Conservation (phyloP, 2,888 invertebrate genomes). For the Lobophora halterata region DNA sequence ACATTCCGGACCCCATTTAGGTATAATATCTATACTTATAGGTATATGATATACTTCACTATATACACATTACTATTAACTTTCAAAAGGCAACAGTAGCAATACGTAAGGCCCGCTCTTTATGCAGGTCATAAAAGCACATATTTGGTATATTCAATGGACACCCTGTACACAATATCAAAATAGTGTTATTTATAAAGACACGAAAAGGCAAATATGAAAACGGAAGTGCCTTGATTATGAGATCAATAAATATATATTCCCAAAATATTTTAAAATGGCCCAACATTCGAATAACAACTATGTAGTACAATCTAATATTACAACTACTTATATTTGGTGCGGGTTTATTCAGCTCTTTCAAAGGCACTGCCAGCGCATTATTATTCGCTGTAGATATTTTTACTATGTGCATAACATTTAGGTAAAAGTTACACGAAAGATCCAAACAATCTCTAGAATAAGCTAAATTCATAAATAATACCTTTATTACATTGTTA, state of each 20-base stretch:
- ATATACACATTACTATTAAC: conserved; percentile 46
- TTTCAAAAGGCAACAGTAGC: conserved; percentile 75
- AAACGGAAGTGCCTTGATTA: conserved; percentile 56
- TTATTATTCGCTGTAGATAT: conserved; percentile 15
- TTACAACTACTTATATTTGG: conserved; percentile 32
- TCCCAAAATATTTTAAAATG: conserved; percentile 30
- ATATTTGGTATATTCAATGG: conserved; percentile 75
- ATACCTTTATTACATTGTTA: too few species aligned
- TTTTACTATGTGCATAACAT: conserved; percentile 11
- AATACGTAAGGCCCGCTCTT: conserved; percentile 42
- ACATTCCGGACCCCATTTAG: conserved; percentile 8
- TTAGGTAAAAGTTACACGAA: neutral
- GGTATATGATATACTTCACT: conserved; percentile 10
- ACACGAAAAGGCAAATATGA: conserved; percentile 67
- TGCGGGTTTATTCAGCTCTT: conserved; percentile 38
- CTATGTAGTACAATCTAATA: conserved; percentile 22
- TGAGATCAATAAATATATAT: conserved; percentile 68
- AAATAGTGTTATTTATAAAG: conserved; percentile 69
- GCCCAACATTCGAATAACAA: conserved; percentile 26
- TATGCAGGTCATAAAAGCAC: conserved; percentile 71
- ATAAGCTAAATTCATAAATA: conserved; percentile 15
- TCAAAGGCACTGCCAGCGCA: conserved; percentile 46
- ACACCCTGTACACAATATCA: conserved; percentile 79
- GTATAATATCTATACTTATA: conserved; percentile 3
- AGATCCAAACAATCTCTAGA: conserved; percentile 4